These are phyloP conservation scores for Xanthorhoe designata DNA, from an alignment of 2,888 invertebrate genomes.

Conservation along the genomic window DNA sequence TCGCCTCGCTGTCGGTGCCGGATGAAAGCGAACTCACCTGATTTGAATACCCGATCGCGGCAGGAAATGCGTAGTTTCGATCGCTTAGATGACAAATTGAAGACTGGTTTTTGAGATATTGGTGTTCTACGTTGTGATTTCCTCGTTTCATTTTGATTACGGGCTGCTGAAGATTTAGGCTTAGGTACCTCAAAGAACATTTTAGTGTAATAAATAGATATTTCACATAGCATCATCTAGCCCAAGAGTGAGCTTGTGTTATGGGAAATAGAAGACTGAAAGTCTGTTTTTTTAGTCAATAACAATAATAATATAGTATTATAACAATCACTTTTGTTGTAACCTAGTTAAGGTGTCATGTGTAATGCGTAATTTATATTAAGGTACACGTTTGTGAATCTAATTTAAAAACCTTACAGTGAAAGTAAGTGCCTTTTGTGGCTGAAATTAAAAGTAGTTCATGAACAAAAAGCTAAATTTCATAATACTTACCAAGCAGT, in stretches of 20 bases:
- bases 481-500: neutral
- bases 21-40: slow-evolving; percentile 43
- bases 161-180: neutral
- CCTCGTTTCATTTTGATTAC: neutral
- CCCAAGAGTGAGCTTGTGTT: too few relatives aligned
- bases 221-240: too few relatives aligned
- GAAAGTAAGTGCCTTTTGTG: neutral
- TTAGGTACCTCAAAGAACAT: neutral
- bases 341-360: too few relatives aligned
- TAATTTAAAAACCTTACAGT: slow-evolving; percentile 3
- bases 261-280: too few relatives aligned
- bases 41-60: slow-evolving; percentile 42
- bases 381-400: slow-evolving; percentile 1
- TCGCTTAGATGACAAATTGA: slow-evolving; percentile 20
- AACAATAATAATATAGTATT: too few relatives aligned
- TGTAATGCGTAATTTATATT: slow-evolving; percentile 7
- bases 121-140: neutral
- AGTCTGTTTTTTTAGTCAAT: too few relatives aligned
- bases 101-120: slow-evolving; percentile 7
- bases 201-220: too few relatives aligned
- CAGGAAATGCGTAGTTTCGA: slow-evolving; percentile 35
- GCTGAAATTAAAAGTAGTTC: too few relatives aligned
- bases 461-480: neutral
- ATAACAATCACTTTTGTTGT: too few relatives aligned
- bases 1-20: slow-evolving; percentile 17